Conservation (phyloP, 2,113 vertebrate genomes). For the Aleadryas rufinucha region DNA sequence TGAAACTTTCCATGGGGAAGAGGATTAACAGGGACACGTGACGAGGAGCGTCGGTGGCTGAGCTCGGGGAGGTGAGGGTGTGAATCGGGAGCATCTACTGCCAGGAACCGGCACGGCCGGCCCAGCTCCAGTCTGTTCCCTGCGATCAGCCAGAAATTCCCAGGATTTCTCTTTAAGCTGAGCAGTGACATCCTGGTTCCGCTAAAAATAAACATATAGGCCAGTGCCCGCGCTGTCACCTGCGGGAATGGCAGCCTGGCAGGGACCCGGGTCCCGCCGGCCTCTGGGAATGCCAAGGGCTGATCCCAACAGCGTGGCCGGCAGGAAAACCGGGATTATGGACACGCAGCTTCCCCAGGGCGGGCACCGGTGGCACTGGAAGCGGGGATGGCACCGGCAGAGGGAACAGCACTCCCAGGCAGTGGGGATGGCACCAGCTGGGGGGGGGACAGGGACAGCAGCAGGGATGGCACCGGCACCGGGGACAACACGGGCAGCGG, state of each 20-base stretch:
- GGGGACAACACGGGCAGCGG: not conserved
- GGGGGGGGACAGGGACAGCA: not conserved
- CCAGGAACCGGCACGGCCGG: fast-evolving
- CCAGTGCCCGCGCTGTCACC: not conserved
- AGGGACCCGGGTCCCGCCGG: not conserved
- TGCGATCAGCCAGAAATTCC: not conserved
- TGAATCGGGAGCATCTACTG: not conserved
- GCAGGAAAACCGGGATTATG: not conserved
- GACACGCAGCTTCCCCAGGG: not conserved
- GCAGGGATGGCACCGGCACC: not conserved
- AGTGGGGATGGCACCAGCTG: not conserved
- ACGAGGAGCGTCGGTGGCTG: not conserved
- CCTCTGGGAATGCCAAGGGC: not conserved
- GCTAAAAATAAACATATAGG: slow-evolving; percentile 18
- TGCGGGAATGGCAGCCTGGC: not conserved
- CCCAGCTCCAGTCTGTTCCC: not conserved
- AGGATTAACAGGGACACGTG: not conserved
- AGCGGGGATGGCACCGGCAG: not conserved
- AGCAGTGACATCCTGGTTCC: not conserved
- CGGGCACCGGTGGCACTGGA: not conserved
- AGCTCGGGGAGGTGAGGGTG: not conserved
- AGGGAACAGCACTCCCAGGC: not conserved
- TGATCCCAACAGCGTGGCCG: not conserved
- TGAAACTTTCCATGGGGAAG: not conserved
- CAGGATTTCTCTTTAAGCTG: not conserved